Base-by-base conservation (phyloP, 2,888 invertebrate species). In the Ellobium chinense region DNA sequence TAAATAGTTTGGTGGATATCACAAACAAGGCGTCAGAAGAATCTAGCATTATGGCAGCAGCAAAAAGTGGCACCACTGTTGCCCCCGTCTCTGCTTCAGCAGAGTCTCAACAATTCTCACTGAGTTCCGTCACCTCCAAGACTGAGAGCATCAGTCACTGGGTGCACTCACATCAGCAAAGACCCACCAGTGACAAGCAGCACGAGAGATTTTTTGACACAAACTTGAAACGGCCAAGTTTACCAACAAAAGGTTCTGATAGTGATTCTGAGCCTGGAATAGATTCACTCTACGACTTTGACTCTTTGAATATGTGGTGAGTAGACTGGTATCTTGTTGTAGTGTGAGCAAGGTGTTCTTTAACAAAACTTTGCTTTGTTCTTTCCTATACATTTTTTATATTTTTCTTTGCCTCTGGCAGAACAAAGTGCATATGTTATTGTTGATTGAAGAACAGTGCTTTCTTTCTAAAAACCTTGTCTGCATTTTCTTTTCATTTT, bases 251-350 rank as follows among this genome's bases (percentile, higher is more conserved):
- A 89, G 96, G 96, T 90, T 95, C 96, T 86, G 97, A 97, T 89
- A 95, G 95, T 77, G 95, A 96, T 36, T 97, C 97, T 88, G 97
- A 97, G 91, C 95, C 95, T 79, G 86, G 87, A 74, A 88, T 88
- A 58, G 88, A 89, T 46, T 85, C 90, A 65, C 85, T 98, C 29
- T 98, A 98, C 93, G 97, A 98, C 93, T 97, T 97, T 94, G 95
- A 96, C 87, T 95, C 96, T 88, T 95, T 97, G 87, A 95, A 96
- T 91, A 96, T 96, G 63, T 97, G 97, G 97, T 96, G 91, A 94
- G 95, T 68, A 24, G 0, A n/a, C 37, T 68, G 5, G 31, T 65
- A 39, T 9, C 62, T n/a, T 78, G 80, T 63, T 54, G 70, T 73
- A 58, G 54, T 69, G 31, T 39, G 2, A n/a, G n/a, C n/a, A n/a